Percentiles rank a stretch among this genome's conserved stretches.
These are phyloP conservation scores for Okapia johnstoni DNA, from an alignment of 2,113 vertebrate genomes.

Conservation along the genomic window DNA sequence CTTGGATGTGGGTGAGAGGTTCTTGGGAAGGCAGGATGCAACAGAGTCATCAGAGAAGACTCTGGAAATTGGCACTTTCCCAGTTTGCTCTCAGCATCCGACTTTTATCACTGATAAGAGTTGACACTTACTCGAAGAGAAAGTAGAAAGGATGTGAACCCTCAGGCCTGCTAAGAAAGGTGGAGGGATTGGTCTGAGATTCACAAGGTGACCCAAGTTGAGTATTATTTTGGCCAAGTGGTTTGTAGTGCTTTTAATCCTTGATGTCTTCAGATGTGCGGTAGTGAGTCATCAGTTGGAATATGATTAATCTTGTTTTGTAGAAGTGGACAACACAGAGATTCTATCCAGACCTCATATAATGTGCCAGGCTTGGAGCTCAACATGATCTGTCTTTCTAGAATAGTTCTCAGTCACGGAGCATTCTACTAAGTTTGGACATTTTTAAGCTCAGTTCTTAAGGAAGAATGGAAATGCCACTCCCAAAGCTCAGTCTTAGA, in stretches of 20 bases:
- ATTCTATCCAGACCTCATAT: conserved; percentile 16
- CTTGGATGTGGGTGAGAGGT: neutral
- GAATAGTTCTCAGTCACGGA: neutral
- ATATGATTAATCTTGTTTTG: conserved; percentile 31
- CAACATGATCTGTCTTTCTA: neutral
- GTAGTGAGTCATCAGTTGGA: conserved; percentile 51
- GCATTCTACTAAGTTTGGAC: neutral
- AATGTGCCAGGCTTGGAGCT: neutral
- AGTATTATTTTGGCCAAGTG: conserved; percentile 3
- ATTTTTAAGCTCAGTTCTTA: neutral
- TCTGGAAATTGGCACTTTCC: neutral
- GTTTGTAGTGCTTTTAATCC: conserved; percentile 24
- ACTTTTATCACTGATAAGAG: conserved; percentile 30
- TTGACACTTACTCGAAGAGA: neutral
- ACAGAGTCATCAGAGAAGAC: neutral
- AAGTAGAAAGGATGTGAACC: conserved; percentile 5
- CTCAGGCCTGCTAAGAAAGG: neutral
- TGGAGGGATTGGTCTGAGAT: neutral
- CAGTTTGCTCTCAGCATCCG: neutral
- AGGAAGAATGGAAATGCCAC: neutral
- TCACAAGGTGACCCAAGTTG: conserved; percentile 21
- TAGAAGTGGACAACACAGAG: neutral
- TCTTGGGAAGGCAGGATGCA: neutral
- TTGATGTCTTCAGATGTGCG: conserved; percentile 32
- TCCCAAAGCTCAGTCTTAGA: neutral